Conservation (phyloP, 30 jellyfish, hydroid and myxozoan species). For the Sanderia malayensis region DNA sequence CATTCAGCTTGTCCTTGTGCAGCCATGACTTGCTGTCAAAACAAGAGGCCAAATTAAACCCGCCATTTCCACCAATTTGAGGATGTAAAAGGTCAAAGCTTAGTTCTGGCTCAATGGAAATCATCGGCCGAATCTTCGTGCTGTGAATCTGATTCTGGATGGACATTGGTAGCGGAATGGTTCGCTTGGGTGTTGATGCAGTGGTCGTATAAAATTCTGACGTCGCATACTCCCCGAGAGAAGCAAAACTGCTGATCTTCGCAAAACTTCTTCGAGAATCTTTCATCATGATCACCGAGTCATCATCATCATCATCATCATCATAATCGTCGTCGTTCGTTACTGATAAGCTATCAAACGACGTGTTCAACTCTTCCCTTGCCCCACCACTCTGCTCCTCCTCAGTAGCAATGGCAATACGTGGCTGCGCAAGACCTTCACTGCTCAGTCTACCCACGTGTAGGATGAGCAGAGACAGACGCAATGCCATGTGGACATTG, state of each 20-base stretch:
- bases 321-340: slow-evolving; percentile 44
- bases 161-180: slow-evolving; percentile 37
- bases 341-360: slow-evolving; percentile 49
- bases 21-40: slow-evolving; percentile 15
- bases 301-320: no score
- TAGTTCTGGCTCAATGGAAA: not conserved
- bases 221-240: not conserved
- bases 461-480: slow-evolving; percentile 27
- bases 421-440: no score
- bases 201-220: slow-evolving; percentile 27
- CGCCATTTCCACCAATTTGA: no score
- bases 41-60: not conserved
- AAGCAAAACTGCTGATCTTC: slow-evolving; percentile 27
- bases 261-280: slow-evolving; percentile 30
- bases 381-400: no score
- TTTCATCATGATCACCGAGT: slow-evolving; percentile 41
- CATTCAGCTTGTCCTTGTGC: slow-evolving; percentile 20
- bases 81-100: not conserved
- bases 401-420: no score
- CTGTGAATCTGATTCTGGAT: slow-evolving; percentile 36
- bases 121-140: not conserved
- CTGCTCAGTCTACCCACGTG: not conserved
- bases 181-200: slow-evolving; percentile 59
- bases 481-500: slow-evolving; percentile 50
- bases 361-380: slow-evolving; percentile 22